Percentiles rank a stretch among this genome's conserved stretches.
Evolutionary conservation across 2,888 invertebrate genomes (phyloP).

Genomic region (Tetranychus truncatus): DNA sequence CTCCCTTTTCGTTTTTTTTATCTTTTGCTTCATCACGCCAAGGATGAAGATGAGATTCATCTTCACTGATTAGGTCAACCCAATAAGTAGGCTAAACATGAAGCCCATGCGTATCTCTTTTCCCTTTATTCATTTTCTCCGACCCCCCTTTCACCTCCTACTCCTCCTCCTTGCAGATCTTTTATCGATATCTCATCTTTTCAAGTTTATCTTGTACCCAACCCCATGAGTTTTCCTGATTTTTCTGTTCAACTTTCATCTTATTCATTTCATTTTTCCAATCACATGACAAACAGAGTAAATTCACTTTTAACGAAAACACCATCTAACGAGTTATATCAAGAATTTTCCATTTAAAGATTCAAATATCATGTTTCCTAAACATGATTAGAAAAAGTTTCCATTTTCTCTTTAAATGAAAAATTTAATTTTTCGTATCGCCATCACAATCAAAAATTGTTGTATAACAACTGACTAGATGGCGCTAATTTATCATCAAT

Average conservation of each 20-base stretch:
- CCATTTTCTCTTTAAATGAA: too few relatives aligned
- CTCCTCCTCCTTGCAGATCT: slow-evolving; percentile 2
- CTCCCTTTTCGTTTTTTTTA: background rate
- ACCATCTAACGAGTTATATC: too few relatives aligned
- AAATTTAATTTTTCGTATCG: too few relatives aligned
- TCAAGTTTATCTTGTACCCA: background rate
- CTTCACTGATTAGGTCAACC: background rate
- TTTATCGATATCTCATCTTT: background rate
- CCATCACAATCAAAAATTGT: too few relatives aligned
- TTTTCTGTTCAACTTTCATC: background rate
- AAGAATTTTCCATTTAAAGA: too few relatives aligned
- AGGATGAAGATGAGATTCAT: background rate
- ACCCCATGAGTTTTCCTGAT: background rate
- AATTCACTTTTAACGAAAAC: too few relatives aligned
- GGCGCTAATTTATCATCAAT: too few relatives aligned
- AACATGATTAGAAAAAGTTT: too few relatives aligned
- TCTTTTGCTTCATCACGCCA: background rate
- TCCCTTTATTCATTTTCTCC: background rate
- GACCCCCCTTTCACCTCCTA: background rate
- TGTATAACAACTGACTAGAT: too few relatives aligned
- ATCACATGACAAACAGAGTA: too few relatives aligned
- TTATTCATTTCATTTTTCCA: too few relatives aligned
- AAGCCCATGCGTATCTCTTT: background rate
- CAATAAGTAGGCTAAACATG: background rate
- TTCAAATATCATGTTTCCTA: too few relatives aligned